Evolutionary conservation across 2,113 vertebrate species (phyloP).

Genomic region (Limanda limanda): DNA sequence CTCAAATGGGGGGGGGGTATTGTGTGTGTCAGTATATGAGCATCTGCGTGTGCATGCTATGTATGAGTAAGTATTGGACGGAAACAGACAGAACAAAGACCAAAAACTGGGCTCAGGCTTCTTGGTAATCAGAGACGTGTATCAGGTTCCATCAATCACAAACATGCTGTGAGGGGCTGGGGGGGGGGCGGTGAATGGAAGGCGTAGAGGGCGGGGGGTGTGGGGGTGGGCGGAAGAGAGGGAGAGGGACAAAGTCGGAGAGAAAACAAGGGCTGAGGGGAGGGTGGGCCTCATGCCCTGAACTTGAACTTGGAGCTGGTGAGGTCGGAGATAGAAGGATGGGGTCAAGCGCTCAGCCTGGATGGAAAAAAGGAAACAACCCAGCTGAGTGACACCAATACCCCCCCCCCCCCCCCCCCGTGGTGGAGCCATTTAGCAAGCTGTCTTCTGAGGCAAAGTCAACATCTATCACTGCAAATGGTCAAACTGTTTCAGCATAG

Average conservation of each 20-base stretch:
- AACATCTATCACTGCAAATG: conserved; percentile 2
- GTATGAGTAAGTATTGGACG: conserved; percentile 18
- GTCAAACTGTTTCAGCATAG: background rate
- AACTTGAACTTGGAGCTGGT: conserved; percentile 76
- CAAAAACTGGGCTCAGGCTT: conserved; percentile 18
- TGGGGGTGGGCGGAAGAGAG: conserved; percentile 4
- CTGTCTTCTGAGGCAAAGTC: conserved; percentile 15
- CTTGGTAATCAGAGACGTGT: conserved; percentile 21
- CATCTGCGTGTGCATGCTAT: conserved; percentile 12
- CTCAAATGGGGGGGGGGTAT: conserved; percentile 43
- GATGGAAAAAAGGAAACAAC: conserved; percentile 44
- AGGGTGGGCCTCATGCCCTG: conserved; percentile 71
- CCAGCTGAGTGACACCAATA: conserved; percentile 55
- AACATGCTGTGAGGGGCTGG: conserved; percentile 19
- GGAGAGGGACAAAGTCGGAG: conserved; percentile 25
- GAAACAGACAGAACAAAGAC: conserved; percentile 27
- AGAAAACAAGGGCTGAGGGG: conserved; percentile 40
- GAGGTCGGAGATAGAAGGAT: conserved; percentile 52
- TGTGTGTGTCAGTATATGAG: conserved; percentile 37
- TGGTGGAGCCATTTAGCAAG: conserved; percentile 40
- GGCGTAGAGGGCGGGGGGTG: background rate
- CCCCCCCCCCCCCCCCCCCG: too few species aligned
- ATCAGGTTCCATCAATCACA: conserved; percentile 44
- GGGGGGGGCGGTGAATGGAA: conserved; percentile 24
- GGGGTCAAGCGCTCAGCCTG: conserved; percentile 54